These are phyloP conservation scores for Solenodon paradoxus DNA, from an alignment of 2,113 vertebrate genomes.

Conservation along the genomic window DNA sequence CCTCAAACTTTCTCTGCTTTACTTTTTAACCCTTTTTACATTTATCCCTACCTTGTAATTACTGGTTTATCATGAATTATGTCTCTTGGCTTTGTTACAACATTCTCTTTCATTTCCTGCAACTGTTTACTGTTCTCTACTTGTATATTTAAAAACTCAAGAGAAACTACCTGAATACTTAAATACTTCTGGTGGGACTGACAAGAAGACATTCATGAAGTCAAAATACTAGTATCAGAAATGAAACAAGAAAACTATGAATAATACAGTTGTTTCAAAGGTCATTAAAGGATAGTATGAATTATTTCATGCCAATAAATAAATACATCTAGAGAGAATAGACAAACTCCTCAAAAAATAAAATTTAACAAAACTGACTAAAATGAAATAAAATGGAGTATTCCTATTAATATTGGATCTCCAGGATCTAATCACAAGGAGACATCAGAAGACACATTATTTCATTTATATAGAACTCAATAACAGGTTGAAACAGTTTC, in stretches of 20 bases:
- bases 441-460: not conserved
- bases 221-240: not conserved
- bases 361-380: not conserved
- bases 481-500: not conserved
- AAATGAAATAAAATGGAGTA: conserved; percentile 10
- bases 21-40: not conserved
- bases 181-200: not conserved
- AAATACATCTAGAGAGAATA: not conserved
- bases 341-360: not conserved
- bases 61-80: not conserved
- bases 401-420: not conserved
- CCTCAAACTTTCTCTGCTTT: not conserved
- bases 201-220: not conserved
- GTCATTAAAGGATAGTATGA: not conserved
- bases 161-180: not conserved
- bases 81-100: not conserved
- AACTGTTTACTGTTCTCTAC: not conserved
- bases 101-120: not conserved
- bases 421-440: not conserved
- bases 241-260: not conserved
- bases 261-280: not conserved
- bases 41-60: not conserved
- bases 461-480: not conserved
- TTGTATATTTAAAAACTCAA: not conserved
- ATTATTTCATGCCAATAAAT: not conserved